phyloP scores from a whole-genome alignment of 2,113 vertebrate species.

The Chionodraco myersi region DNA sequence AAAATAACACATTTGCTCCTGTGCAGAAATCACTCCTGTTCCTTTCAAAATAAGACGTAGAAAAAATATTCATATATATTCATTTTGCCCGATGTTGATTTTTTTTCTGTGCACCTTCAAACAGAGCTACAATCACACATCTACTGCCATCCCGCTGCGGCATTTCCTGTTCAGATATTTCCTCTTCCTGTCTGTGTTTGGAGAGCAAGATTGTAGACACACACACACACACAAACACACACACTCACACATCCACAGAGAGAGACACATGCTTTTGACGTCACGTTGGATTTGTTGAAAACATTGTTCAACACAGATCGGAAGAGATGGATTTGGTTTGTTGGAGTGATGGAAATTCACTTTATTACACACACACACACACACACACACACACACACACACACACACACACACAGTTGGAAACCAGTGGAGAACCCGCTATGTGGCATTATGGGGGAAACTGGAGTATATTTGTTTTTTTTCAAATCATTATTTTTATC shows the following conservation, averaged over 20 bases:
- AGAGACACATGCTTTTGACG: neutral
- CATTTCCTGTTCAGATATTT: constrained; percentile 70
- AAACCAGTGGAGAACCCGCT: no score
- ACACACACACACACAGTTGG: no score
- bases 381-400: no score
- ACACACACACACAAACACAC: constrained; percentile 2
- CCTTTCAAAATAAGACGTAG: constrained; percentile 4
- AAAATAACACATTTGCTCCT: no score
- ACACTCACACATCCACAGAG: neutral
- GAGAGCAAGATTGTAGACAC: neutral
- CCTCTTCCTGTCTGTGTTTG: constrained; percentile 72
- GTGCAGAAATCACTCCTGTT: neutral
- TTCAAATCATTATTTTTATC: no score
- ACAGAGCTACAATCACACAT: constrained; percentile 25
- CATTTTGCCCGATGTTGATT: constrained; percentile 1
- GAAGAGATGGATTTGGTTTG: constrained; percentile 20
- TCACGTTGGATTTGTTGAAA: constrained; percentile 38
- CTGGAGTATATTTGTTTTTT: no score
- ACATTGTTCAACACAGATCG: constrained; percentile 20
- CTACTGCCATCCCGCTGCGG: constrained; percentile 44
- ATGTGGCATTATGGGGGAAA: no score
- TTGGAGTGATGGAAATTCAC: neutral
- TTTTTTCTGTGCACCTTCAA: no score
- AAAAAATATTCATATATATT: constrained; percentile 14
- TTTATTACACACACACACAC: neutral